Evolutionary conservation across 1,140 invertebrate genomes (phyloP).

Genomic region (Atta texana): DNA sequence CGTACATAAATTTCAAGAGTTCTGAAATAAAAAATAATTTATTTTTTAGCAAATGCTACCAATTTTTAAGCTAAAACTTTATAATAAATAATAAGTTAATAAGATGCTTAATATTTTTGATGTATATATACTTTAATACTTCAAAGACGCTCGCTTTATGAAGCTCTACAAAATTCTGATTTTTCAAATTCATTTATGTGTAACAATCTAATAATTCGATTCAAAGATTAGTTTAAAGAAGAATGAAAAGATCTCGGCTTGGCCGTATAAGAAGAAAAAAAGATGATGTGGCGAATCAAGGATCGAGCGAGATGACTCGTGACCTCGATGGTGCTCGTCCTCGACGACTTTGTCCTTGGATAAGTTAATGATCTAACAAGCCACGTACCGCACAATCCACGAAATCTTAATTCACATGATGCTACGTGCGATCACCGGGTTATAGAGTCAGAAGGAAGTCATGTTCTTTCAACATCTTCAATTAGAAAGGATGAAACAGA

Average conservation of each 20-base stretch:
- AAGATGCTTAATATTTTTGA: too few relatives aligned
- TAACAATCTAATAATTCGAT: background rate
- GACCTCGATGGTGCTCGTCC: constrained; percentile 59
- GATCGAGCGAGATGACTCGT: constrained; percentile 61
- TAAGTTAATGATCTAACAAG: constrained; percentile 60
- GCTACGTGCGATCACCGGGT: constrained; percentile 12
- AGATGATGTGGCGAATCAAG: constrained; percentile 39
- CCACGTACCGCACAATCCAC: background rate
- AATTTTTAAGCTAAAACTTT: too few relatives aligned
- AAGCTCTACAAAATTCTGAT: background rate
- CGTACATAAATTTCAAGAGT: too few relatives aligned
- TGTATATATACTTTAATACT: too few relatives aligned
- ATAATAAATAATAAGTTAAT: too few relatives aligned
- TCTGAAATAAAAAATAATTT: too few relatives aligned
- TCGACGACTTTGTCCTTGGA: constrained; percentile 54
- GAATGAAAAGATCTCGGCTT: constrained; percentile 24
- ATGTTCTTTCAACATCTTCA: constrained; percentile 5
- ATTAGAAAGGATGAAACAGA: constrained; percentile 29
- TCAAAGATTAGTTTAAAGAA: background rate
- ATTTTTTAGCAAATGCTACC: too few relatives aligned
- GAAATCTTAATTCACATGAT: constrained; percentile 22
- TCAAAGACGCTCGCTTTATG: background rate
- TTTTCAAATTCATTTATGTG: constrained; percentile 4
- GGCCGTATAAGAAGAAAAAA: background rate
- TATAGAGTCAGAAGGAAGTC: background rate